phyloP scores from a whole-genome alignment of 2,797 vertebrate species.

The Mormyrus hasselquistii region DNA sequence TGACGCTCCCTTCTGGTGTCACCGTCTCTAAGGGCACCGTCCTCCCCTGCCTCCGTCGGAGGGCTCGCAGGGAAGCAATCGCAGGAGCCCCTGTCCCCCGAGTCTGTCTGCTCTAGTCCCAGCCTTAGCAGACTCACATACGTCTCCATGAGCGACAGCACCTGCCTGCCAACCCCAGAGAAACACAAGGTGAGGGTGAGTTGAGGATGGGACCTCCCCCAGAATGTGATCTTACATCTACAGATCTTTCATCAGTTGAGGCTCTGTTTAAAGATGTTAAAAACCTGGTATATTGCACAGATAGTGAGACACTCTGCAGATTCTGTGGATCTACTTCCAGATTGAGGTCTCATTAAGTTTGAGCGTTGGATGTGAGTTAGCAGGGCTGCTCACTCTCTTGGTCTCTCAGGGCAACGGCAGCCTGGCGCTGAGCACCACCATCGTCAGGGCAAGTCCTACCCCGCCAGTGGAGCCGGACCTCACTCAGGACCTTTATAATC shows the following conservation, averaged over 20 bases:
- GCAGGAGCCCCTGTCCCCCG: constrained; percentile 49
- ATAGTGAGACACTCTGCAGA: not conserved
- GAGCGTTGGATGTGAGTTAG: not conserved
- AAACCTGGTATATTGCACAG: not conserved
- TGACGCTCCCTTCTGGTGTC: not conserved
- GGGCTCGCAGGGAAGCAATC: constrained; percentile 39
- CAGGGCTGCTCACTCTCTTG: not conserved
- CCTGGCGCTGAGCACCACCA: constrained; percentile 81
- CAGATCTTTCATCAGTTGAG: not conserved
- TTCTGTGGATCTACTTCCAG: not conserved
- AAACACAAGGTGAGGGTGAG: constrained; percentile 57
- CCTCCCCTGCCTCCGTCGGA: constrained; percentile 42
- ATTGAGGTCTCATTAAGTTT: not conserved
- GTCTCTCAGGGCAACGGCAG: constrained; percentile 60
- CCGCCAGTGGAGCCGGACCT: constrained; percentile 56
- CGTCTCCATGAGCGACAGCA: constrained; percentile 71
- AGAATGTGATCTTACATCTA: not conserved
- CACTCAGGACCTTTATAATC: constrained; percentile 11
- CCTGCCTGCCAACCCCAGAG: constrained; percentile 47
- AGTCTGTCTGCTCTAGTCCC: constrained; percentile 63
- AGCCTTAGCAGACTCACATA: constrained; percentile 82
- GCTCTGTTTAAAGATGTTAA: not conserved
- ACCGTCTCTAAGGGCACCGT: constrained; percentile 41
- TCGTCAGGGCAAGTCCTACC: constrained; percentile 77
- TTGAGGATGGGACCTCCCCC: not conserved